These are phyloP conservation scores for Dasyornis broadbenti DNA, from an alignment of 2,113 vertebrate species.

Conservation along the genomic window DNA sequence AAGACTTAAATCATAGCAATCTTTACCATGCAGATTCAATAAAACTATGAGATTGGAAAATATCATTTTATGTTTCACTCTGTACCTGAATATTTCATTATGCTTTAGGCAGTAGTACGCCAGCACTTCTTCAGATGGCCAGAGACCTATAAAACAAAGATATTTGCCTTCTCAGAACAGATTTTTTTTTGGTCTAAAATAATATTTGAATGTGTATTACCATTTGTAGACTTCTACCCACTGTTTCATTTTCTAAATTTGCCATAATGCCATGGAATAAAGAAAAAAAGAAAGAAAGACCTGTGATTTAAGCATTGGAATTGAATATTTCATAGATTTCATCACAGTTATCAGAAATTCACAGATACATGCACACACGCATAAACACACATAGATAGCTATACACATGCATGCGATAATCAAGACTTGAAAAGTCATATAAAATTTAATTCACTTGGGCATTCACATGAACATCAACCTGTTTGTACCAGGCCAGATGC, in stretches of 20 bases:
- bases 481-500: neutral
- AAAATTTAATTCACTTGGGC: neutral
- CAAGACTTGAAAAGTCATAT: neutral
- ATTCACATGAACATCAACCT: neutral
- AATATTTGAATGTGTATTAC: neutral
- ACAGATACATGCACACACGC: neutral
- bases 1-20: constrained; percentile 64
- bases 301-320: neutral
- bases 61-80: constrained; percentile 43
- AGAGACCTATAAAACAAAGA: constrained; percentile 83
- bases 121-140: constrained; percentile 96
- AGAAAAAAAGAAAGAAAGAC: neutral
- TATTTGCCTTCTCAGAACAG: neutral
- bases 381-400: neutral
- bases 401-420: neutral
- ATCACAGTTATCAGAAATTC: neutral
- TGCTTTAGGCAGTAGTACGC: constrained; percentile 95
- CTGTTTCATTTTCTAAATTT: neutral
- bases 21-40: constrained; percentile 66
- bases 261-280: neutral
- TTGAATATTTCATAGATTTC: neutral
- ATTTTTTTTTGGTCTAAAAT: neutral
- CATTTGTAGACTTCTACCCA: neutral
- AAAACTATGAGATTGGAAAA: constrained; percentile 36
- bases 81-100: constrained; percentile 85